Conservation (phyloP, 1,140 invertebrate genomes). For the Proctacanthus coquilletti region DNA sequence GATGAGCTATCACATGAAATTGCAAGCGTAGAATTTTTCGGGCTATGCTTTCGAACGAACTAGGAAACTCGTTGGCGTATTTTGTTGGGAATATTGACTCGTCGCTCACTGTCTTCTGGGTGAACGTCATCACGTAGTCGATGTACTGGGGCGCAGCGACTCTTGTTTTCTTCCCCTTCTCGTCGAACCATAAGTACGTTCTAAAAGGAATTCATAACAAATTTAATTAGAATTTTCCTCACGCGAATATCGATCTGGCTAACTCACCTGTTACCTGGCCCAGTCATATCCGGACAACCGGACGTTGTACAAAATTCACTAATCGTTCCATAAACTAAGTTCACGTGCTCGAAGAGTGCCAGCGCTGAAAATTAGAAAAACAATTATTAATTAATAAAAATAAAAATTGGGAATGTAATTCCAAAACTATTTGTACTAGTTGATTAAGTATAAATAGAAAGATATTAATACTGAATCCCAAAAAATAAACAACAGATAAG, state of each 20-base stretch:
- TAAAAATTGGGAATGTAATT: no score
- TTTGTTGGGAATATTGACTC: slow-evolving; percentile 96
- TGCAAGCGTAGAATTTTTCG: slow-evolving; percentile 90
- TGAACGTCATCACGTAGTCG: slow-evolving; percentile 97
- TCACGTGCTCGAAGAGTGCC: slow-evolving; percentile 96
- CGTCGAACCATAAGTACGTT: slow-evolving; percentile 96
- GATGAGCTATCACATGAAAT: slow-evolving; percentile 94
- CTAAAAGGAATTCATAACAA: slow-evolving; percentile 35
- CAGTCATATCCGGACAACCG: slow-evolving; percentile 88
- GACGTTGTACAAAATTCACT: slow-evolving; percentile 94
- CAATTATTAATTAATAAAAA: slow-evolving; percentile 8
- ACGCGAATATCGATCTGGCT: no score
- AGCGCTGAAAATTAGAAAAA: slow-evolving; percentile 55
- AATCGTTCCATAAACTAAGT: slow-evolving; percentile 92
- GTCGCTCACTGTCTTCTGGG: slow-evolving; percentile 92
- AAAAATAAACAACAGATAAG: no score
- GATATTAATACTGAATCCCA: no score
- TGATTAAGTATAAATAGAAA: no score
- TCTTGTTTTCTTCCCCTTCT: slow-evolving; percentile 94
- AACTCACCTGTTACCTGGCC: slow-evolving; percentile 76
- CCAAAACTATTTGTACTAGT: no score
- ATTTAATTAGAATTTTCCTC: no score
- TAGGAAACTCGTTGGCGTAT: slow-evolving; percentile 92
- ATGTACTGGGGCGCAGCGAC: slow-evolving; percentile 95
- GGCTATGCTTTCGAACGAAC: slow-evolving; percentile 84